Evolutionary conservation across 2,888 invertebrate species (phyloP).

Genomic region (Catonia carolina): DNA sequence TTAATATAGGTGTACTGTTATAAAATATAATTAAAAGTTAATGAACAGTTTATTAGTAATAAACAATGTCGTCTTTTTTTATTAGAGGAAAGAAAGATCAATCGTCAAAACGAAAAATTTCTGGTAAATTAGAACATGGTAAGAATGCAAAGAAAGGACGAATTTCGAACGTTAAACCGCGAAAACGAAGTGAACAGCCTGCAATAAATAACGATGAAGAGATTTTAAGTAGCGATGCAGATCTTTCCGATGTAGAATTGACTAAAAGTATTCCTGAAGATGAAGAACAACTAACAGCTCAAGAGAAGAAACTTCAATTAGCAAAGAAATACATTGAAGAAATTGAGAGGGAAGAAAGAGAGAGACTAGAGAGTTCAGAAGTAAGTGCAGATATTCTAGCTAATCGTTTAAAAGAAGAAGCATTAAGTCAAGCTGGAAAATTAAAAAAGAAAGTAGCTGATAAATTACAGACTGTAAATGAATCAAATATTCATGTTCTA

Average conservation of each 20-base stretch:
- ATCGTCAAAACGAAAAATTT: too few species aligned
- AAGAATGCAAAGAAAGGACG: too few species aligned
- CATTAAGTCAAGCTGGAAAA: constrained; percentile 78
- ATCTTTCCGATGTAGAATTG: constrained; percentile 40
- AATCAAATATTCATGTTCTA: constrained; percentile 45
- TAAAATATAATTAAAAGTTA: too few species aligned
- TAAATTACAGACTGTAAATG: constrained; percentile 39
- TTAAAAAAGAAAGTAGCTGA: constrained; percentile 69
- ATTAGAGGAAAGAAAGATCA: too few species aligned
- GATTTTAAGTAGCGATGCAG: constrained; percentile 50
- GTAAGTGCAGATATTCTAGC: constrained; percentile 59
- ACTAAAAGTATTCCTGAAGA: constrained; percentile 36
- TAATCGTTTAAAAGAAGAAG: constrained; percentile 74
- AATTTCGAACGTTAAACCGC: too few species aligned
- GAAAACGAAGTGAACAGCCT: neutral
- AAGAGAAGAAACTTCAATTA: constrained; percentile 82
- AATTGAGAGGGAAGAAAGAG: constrained; percentile 73
- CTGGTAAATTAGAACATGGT: too few species aligned
- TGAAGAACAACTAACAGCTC: constrained; percentile 61
- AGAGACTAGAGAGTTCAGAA: constrained; percentile 57
- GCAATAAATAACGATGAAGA: constrained; percentile 40
- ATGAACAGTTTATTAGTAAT: too few species aligned
- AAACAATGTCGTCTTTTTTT: too few species aligned
- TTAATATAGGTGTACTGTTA: too few species aligned
- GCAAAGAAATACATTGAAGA: constrained; percentile 86